These are phyloP conservation scores for Drosophila cognata DNA, from an alignment of 2,888 invertebrate genomes.

Conservation along the genomic window DNA sequence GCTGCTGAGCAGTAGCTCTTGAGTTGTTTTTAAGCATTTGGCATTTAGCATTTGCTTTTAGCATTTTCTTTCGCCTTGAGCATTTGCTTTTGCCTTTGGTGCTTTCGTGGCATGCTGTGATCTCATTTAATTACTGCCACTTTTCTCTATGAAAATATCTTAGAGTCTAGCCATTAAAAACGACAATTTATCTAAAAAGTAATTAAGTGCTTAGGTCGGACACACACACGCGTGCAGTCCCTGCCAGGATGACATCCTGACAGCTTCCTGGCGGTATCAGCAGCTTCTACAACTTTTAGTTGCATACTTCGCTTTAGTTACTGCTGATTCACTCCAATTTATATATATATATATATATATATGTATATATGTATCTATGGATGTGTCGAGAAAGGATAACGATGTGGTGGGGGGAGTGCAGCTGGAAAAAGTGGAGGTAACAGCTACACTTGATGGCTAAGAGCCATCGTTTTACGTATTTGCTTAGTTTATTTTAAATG, in stretches of 20 bases:
- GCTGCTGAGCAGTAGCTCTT: neutral
- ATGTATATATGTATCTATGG: neutral
- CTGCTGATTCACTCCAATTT: slow-evolving; percentile 75
- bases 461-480: slow-evolving; percentile 36
- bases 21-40: slow-evolving; percentile 28
- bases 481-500: slow-evolving; percentile 72
- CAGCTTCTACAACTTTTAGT: slow-evolving; percentile 30
- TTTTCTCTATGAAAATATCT: slow-evolving; percentile 73
- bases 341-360: slow-evolving; percentile 30
- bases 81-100: slow-evolving; percentile 15
- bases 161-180: slow-evolving; percentile 79
- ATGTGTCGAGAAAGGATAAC: neutral
- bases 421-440: slow-evolving; percentile 36
- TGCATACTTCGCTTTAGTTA: slow-evolving; percentile 31
- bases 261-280: slow-evolving; percentile 9
- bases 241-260: slow-evolving; percentile 22
- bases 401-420: slow-evolving; percentile 1
- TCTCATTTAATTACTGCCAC: slow-evolving; percentile 78
- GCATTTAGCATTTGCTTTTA: slow-evolving; percentile 9
- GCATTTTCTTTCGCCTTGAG: slow-evolving; percentile 12
- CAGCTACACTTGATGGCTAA: slow-evolving; percentile 36
- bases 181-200: slow-evolving; percentile 81
- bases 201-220: slow-evolving; percentile 76
- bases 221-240: slow-evolving; percentile 30
- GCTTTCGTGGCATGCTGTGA: slow-evolving; percentile 56